A percentile compares a stretch with the other conserved stretches of the same genome.
Conservation (phyloP, 2,797 vertebrate species). For the Cuniculus paca region DNA sequence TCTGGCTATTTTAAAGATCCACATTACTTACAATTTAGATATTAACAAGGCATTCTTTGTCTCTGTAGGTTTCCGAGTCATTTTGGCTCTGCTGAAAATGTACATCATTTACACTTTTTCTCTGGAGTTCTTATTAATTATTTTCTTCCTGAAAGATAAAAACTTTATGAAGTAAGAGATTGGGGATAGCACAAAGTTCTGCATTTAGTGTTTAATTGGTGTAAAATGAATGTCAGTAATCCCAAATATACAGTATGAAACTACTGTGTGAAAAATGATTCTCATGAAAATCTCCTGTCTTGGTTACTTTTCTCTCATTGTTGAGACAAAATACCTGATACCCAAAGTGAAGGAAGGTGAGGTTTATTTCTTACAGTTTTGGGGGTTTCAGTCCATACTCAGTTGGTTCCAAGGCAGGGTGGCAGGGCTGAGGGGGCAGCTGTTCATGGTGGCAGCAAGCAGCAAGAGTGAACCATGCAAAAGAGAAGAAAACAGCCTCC, state of each 20-base stretch:
- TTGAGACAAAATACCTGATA: too few relatives aligned
- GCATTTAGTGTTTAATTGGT: background rate
- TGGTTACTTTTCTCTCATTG: too few relatives aligned
- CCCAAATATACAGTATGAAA: background rate
- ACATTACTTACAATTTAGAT: conserved; percentile 70
- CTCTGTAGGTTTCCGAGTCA: conserved; percentile 62
- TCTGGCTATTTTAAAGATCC: conserved; percentile 68
- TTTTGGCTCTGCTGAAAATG: conserved; percentile 12
- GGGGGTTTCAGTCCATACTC: too few relatives aligned
- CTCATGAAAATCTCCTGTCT: background rate
- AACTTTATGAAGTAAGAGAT: conserved; percentile 55
- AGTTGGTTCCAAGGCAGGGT: too few relatives aligned
- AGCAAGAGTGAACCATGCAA: too few relatives aligned
- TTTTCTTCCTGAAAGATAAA: conserved; percentile 54
- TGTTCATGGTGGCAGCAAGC: too few relatives aligned
- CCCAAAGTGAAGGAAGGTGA: too few relatives aligned
- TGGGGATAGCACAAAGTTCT: background rate
- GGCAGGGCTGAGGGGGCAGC: too few relatives aligned
- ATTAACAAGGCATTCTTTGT: conserved; percentile 46
- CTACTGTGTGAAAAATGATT: background rate
- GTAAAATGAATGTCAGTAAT: background rate
- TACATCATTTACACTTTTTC: conserved; percentile 8
- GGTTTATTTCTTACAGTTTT: too few relatives aligned
- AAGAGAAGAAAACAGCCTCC: too few relatives aligned
- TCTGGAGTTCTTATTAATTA: conserved; percentile 63